These are phyloP conservation scores for Aphidius colemani DNA, from an alignment of 2,888 invertebrate genomes.

Conservation along the genomic window DNA sequence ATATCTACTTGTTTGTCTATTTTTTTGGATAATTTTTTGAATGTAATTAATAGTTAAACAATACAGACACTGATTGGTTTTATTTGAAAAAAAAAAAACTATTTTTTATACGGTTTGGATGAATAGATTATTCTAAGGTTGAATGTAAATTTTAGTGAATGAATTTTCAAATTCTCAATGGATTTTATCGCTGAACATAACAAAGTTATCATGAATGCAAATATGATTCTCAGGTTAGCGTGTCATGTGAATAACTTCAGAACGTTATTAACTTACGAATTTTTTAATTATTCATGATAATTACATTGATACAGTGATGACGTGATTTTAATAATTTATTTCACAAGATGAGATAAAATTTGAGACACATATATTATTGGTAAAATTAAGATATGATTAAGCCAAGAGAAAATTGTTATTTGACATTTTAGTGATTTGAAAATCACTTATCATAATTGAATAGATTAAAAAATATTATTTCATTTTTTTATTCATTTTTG, in stretches of 20 bases:
- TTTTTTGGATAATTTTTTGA: no score
- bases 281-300: constrained; percentile 13
- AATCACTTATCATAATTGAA: no score
- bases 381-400: not conserved
- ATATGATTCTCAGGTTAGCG: constrained; percentile 17
- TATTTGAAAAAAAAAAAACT: no score
- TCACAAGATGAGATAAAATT: not conserved
- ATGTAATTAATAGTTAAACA: no score
- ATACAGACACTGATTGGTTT: no score
- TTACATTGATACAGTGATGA: constrained; percentile 7
- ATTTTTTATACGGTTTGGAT: no score
- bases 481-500: no score
- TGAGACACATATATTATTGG: not conserved
- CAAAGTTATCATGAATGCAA: constrained; percentile 4
- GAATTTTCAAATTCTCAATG: not conserved
- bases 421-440: no score
- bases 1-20: no score
- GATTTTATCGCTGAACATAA: no score
- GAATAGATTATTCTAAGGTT: no score
- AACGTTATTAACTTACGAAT: constrained; percentile 5
- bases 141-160: constrained; percentile 5
- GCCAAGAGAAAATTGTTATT: not conserved
- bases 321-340: constrained; percentile 17
- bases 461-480: no score
- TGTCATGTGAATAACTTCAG: constrained; percentile 15